Percentiles rank a stretch among this genome's conserved stretches.
Conservation (phyloP, 2,888 invertebrate species). For the Dorcus hopei region DNA sequence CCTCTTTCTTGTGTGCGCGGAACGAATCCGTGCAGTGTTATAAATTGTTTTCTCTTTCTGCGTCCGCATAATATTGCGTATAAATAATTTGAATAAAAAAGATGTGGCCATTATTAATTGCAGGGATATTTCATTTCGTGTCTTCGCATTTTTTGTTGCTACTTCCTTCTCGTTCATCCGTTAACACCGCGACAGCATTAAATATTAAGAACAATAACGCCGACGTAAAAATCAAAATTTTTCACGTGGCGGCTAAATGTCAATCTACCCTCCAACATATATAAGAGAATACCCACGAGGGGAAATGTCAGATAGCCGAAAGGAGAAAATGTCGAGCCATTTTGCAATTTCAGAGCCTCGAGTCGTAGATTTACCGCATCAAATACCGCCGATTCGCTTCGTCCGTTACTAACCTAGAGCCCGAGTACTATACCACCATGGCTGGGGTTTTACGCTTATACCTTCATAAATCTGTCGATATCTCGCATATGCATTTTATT, state of each 20-base stretch:
- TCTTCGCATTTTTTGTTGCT: too few relatives aligned
- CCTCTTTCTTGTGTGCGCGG: slow-evolving; percentile 9
- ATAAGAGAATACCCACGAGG: slow-evolving; percentile 31
- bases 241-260: slow-evolving; percentile 24
- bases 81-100: slow-evolving; percentile 8
- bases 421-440: not conserved
- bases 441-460: not conserved
- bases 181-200: too few relatives aligned
- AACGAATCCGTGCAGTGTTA: slow-evolving; percentile 16
- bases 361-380: slow-evolving; percentile 38
- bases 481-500: too few relatives aligned
- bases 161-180: too few relatives aligned
- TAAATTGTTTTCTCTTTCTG: slow-evolving; percentile 11
- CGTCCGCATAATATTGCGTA: slow-evolving; percentile 13
- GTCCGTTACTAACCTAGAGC: not conserved
- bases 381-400: slow-evolving; percentile 25
- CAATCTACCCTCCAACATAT: slow-evolving; percentile 24
- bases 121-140: too few relatives aligned
- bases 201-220: too few relatives aligned
- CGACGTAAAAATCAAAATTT: too few relatives aligned
- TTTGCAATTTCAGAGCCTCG: slow-evolving; percentile 37
- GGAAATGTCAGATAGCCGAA: slow-evolving; percentile 43
- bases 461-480: not conserved
- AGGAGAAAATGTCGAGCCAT: slow-evolving; percentile 44
- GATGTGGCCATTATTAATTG: too few relatives aligned